These are phyloP conservation scores for Troides oblongomaculatus DNA, from an alignment of 2,888 invertebrate genomes.

Conservation along the genomic window DNA sequence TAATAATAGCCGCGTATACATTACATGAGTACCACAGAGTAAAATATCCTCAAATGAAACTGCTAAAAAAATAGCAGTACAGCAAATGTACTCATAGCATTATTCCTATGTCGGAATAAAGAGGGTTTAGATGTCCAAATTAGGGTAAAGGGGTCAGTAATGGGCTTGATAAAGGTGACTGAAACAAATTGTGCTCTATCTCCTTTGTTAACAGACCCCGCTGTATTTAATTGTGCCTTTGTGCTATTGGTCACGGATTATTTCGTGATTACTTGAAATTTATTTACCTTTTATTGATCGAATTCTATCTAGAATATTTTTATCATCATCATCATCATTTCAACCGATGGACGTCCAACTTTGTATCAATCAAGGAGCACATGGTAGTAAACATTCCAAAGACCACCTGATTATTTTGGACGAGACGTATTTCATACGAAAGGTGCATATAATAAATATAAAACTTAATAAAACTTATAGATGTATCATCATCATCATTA, in stretches of 20 bases:
- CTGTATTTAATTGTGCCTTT: constrained; percentile 79
- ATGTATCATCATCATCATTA: too few species aligned
- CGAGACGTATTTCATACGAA: too few species aligned
- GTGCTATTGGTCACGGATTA: constrained; percentile 57
- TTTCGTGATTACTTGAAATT: constrained; percentile 60
- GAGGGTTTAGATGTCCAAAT: constrained; percentile 63
- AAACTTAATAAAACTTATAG: too few species aligned
- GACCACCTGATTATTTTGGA: too few species aligned
- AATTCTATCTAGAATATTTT: background rate
- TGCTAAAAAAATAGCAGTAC: constrained; percentile 34
- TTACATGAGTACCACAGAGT: constrained; percentile 41
- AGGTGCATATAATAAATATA: too few species aligned
- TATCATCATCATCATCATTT: background rate
- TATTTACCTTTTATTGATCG: constrained; percentile 3
- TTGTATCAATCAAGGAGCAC: too few species aligned
- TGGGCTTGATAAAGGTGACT: constrained; percentile 75
- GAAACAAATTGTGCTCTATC: constrained; percentile 76
- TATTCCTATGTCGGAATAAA: constrained; percentile 20
- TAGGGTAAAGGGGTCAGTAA: constrained; percentile 79
- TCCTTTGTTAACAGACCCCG: constrained; percentile 73
- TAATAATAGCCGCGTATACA: constrained; percentile 58
- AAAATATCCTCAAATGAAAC: constrained; percentile 33
- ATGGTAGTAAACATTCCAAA: too few species aligned
- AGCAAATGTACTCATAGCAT: constrained; percentile 6
- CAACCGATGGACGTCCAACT: too few species aligned